Evolutionary conservation across 1,140 invertebrate genomes (phyloP), one percentile per base, ranked within the genome.

Genomic region (Aphaenogaster floridana): DNA sequence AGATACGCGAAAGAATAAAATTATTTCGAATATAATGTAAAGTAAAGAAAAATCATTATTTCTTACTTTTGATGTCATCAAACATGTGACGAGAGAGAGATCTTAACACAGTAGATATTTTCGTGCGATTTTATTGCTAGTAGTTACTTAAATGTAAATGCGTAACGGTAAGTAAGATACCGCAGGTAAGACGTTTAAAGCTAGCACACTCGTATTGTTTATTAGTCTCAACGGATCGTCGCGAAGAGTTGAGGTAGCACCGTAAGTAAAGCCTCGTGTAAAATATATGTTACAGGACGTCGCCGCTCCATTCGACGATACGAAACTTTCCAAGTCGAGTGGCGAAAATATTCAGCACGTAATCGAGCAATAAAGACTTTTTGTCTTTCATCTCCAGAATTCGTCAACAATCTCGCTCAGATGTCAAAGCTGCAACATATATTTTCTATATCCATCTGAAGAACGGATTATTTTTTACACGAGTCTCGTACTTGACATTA

Each of bases 91-190:
- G 28, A 28, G 28, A 28, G 28, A 68, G 39, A 42, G n/a, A 66
- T n/a, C 9, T 45, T 21, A 3, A 42, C n/a, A 34, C 7, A 28
- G 28, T 63, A 59, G 11, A 39, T 45, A 77, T 45, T 57, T 72
- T 54, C 13, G 45, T 36, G 17, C 36, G 21, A 34, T 78, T 85
- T 17, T 42, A 50, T 17, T 42, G 48, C 4, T 39, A 39, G 7
- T 48, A 39, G 13, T 42, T 42, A 21, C 28, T 63, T 36, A 48
- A 13, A 11, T 45, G 28, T 59, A 34, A 6, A 54, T 36, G 36
- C 17, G 39, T 71, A 36, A 28, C n/a, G 83, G 83, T 89, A 89
- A 89, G 68, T 83, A 89, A 59, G 9, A 13, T 42, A 36, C 13
- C 34, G 28, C 61, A 76, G 74, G 39, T 86, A 87, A 87, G 71